Base-by-base conservation (phyloP, 2,888 invertebrate species). In the Smittia aterrima region DNA sequence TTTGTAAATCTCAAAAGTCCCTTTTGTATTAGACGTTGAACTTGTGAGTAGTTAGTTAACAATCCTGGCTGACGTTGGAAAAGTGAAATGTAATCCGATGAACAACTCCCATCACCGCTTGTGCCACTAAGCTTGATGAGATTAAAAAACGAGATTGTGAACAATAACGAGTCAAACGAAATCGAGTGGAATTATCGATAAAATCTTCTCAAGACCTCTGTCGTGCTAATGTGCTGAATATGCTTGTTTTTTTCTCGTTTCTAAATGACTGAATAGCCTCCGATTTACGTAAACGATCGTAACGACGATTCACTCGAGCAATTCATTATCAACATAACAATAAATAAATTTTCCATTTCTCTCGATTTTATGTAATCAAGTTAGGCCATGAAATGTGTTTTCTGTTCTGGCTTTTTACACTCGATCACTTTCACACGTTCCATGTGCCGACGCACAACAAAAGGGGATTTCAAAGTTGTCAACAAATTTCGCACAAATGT, bases 141-240 rank as follows among this genome's bases (percentile, higher is more conserved):
- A 64, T 64, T 64, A 25, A 64, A 64, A 64, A 27, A 22, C 18
- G 22, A 58, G 64, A 64, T 25, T 18, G 13, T 18, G 16, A 27
- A 27, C 24, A 64, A 64, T 27, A 25, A 22, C n/a, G 20, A 58
- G 58, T 58, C 64, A 27, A 18, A 64, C 64, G 25, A 64, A 24
- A 64, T 64, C 27, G 64, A 64, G 24, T 27, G 64, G 64, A 64
- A 64, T 64, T 64, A 64, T 64, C 64, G 64, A 25, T 64, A 25
- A 47, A 47, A 16, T 47, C 47, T 13, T 47, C 11, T 11, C 4
- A 47, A 11, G 16, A 47, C 47, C 47, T 2, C 47, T n/a, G n/a
- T 22, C 47, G 18, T 9, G 25, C 64, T 72, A 72, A 72, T 72
- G 24, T 72, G 72, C 72, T 72, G 72, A 72, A 62, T 72, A 62